Evolutionary conservation across 2,888 invertebrate species (phyloP).

Genomic region (Pyrrhosoma nymphula): DNA sequence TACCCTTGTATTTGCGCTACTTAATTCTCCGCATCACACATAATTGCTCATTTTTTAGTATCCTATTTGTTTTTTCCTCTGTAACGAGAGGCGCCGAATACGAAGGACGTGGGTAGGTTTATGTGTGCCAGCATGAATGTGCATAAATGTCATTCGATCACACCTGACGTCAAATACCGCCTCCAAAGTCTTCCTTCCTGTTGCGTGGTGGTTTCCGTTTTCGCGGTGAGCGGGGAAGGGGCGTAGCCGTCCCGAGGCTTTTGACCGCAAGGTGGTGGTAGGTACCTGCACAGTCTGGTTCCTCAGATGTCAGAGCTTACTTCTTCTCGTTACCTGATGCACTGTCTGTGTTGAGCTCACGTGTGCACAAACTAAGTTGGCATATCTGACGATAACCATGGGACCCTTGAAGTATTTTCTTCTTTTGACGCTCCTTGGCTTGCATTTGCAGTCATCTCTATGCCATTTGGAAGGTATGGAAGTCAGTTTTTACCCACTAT

Average conservation of each 20-base stretch:
- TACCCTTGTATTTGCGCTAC: no score
- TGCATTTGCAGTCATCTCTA: not conserved
- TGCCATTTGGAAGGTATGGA: not conserved
- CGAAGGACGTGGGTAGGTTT: no score
- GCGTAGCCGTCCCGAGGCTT: not conserved
- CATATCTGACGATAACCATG: not conserved
- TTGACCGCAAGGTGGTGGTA: not conserved
- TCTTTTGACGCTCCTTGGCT: not conserved
- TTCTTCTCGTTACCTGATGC: not conserved
- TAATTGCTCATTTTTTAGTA: no score
- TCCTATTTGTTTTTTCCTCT: no score
- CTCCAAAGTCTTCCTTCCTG: not conserved
- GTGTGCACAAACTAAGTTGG: not conserved
- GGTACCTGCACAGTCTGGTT: not conserved
- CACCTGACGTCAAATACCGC: not conserved
- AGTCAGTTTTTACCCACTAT: no score
- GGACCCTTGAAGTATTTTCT: not conserved
- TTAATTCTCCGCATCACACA: no score
- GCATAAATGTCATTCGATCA: not conserved
- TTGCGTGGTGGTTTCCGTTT: not conserved
- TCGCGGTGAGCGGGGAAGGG: not conserved
- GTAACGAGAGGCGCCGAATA: no score
- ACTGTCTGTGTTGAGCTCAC: not conserved
- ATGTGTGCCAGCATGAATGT: not conserved
- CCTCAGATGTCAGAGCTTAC: not conserved